These are phyloP conservation scores for Dryocosmus kuriphilus DNA, from an alignment of 2,888 invertebrate species.

Conservation along the genomic window DNA sequence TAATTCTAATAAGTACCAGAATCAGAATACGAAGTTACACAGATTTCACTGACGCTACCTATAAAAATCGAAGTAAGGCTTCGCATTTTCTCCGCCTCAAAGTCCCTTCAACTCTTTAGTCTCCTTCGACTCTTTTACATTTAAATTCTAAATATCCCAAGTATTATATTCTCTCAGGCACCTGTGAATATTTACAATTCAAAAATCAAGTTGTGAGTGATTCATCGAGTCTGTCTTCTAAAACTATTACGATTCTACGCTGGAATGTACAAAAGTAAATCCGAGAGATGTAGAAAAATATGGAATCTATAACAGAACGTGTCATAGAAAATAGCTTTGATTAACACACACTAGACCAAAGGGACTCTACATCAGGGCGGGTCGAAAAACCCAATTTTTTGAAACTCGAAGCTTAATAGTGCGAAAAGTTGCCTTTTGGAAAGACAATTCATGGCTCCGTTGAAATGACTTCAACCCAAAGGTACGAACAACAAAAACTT, in stretches of 20 bases:
- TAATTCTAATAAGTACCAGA: conserved; percentile 16
- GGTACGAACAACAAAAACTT: no score
- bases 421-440: no score
- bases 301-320: conserved; percentile 59
- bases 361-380: no score
- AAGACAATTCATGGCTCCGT: no score
- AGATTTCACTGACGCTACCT: conserved; percentile 29
- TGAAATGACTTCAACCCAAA: no score
- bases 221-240: conserved; percentile 39
- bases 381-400: no score
- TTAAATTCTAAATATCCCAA: conserved; percentile 68
- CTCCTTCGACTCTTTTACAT: conserved; percentile 50
- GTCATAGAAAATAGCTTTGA: conserved; percentile 59
- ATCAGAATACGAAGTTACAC: conserved; percentile 18
- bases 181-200: conserved; percentile 76
- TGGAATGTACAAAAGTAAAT: conserved; percentile 59
- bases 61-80: conserved; percentile 26
- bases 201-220: conserved; percentile 59
- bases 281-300: conserved; percentile 61
- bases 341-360: conserved; percentile 55
- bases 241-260: conserved; percentile 43
- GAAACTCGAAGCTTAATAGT: no score
- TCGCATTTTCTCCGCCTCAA: neutral
- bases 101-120: conserved; percentile 17
- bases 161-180: conserved; percentile 73